Evolutionary conservation across 2,113 vertebrate species (phyloP).

Genomic region (Pterophyllum scalare): DNA sequence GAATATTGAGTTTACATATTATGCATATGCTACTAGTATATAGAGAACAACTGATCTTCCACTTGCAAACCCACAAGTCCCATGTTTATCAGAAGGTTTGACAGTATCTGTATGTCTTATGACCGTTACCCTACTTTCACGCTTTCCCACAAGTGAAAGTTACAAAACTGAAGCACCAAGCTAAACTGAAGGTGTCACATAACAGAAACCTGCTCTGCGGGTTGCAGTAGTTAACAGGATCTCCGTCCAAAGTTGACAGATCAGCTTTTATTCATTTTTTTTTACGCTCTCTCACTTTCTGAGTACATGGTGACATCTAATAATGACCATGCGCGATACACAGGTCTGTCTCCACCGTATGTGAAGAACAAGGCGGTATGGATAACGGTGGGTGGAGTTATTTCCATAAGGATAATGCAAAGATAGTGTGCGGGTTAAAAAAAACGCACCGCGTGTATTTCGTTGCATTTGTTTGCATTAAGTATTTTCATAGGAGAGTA

Average conservation of each 20-base stretch:
- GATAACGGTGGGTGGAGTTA: not conserved
- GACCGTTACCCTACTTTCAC: conserved; percentile 8
- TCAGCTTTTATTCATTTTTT: not conserved
- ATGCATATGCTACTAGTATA: not conserved
- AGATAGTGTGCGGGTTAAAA: not conserved
- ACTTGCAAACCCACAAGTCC: not conserved
- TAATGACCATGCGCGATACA: not conserved
- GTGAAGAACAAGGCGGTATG: not conserved
- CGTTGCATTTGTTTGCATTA: not conserved
- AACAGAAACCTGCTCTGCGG: not conserved
- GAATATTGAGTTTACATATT: not conserved
- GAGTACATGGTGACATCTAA: not conserved
- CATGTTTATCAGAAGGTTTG: not conserved
- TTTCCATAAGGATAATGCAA: not conserved
- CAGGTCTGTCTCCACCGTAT: not conserved
- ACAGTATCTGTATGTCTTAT: not conserved
- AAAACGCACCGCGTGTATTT: not conserved
- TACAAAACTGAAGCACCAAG: not conserved
- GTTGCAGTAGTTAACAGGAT: not conserved
- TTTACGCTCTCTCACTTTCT: not conserved
- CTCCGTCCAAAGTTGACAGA: not conserved
- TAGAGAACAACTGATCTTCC: not conserved
- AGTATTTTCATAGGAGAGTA: not conserved
- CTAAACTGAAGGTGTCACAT: not conserved
- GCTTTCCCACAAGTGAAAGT: not conserved